Conservation (phyloP, 2,888 invertebrate genomes). For the Cantharis lateralis region DNA sequence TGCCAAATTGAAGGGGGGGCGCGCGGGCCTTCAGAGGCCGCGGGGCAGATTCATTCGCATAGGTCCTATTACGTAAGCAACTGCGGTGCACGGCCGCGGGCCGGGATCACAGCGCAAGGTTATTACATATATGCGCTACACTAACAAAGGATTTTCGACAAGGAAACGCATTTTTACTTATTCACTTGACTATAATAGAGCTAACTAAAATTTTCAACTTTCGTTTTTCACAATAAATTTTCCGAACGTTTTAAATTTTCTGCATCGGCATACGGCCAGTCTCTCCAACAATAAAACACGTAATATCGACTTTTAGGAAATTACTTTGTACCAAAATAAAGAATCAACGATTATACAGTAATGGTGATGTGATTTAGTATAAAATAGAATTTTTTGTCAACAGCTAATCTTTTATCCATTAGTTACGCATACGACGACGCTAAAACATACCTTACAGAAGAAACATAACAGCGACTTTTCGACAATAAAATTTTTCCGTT, state of each 20-base stretch:
- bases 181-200: background rate
- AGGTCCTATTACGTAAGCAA: constrained; percentile 53
- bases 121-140: constrained; percentile 29
- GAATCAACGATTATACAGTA: background rate
- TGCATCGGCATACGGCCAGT: background rate
- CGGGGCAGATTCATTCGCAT: constrained; percentile 44
- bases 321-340: background rate
- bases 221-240: background rate
- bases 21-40: constrained; percentile 35
- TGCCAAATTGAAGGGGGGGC: constrained; percentile 53
- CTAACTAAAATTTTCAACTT: background rate
- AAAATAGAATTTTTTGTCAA: background rate
- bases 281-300: background rate
- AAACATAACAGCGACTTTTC: background rate
- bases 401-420: background rate
- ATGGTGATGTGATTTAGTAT: background rate
- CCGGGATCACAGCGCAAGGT: constrained; percentile 34
- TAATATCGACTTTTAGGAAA: background rate
- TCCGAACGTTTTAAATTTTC: background rate
- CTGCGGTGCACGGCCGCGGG: constrained; percentile 44
- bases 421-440: background rate
- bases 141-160: constrained; percentile 28
- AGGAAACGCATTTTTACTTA: constrained; percentile 24
- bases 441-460: background rate
- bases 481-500: background rate